A percentile compares a stretch with the other conserved stretches of the same genome.
Evolutionary conservation across 2,888 invertebrate species (phyloP).

Genomic region (Stictocephala bisonia): DNA sequence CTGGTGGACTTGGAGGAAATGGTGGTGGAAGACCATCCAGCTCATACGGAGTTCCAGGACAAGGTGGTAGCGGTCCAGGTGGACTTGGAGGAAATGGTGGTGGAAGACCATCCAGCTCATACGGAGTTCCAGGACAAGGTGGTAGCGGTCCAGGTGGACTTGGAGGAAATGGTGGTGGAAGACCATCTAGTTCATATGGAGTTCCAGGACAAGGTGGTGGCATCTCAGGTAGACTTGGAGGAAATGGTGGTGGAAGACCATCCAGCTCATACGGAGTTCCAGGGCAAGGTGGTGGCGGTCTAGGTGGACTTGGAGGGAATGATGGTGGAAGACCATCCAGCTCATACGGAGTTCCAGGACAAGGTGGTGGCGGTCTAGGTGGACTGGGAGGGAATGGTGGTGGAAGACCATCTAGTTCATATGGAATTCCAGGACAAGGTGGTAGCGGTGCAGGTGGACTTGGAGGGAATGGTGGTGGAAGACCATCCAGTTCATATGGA

Average conservation of each 20-base stretch:
- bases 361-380: slow-evolving; percentile 16
- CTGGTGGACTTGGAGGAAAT: slow-evolving; percentile 18
- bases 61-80: background rate
- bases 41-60: slow-evolving; percentile 41
- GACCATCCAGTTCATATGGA: slow-evolving; percentile 42
- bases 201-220: too few species aligned
- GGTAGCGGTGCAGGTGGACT: slow-evolving; percentile 31
- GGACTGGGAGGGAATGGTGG: slow-evolving; percentile 40
- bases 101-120: slow-evolving; percentile 1
- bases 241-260: slow-evolving; percentile 17
- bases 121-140: slow-evolving; percentile 32
- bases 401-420: slow-evolving; percentile 28
- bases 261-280: slow-evolving; percentile 30
- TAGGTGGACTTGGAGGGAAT: slow-evolving; percentile 22
- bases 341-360: slow-evolving; percentile 35
- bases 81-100: slow-evolving; percentile 1
- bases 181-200: slow-evolving; percentile 4
- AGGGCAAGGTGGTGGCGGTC: slow-evolving; percentile 17
- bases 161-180: slow-evolving; percentile 32
- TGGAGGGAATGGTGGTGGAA: slow-evolving; percentile 31
- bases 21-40: slow-evolving; percentile 29
- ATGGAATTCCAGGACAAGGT: slow-evolving; percentile 41
- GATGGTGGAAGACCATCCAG: slow-evolving; percentile 31
- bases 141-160: slow-evolving; percentile 18
- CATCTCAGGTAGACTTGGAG: slow-evolving; percentile 6